Conservation (phyloP, 2,888 invertebrate genomes). For the Apamea epomidion region DNA sequence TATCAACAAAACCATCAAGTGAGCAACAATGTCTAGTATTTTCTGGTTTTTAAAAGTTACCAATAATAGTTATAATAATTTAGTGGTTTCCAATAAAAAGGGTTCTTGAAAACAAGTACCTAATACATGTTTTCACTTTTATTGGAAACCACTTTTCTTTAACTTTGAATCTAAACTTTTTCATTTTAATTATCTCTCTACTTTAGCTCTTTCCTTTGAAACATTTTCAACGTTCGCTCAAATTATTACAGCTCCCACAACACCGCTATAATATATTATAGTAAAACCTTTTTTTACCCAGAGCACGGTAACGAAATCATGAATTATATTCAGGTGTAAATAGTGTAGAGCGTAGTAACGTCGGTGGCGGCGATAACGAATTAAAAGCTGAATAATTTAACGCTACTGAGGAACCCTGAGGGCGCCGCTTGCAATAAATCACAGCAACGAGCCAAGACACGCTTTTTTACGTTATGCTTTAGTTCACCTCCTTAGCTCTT, state of each 20-base stretch:
- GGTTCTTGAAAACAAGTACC: too few species aligned
- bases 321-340: conserved; percentile 87
- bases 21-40: background rate
- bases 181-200: background rate
- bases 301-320: conserved; percentile 74
- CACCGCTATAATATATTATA: conserved; percentile 24
- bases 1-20: background rate
- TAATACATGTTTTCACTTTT: background rate
- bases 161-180: background rate
- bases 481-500: conserved; percentile 84
- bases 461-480: conserved; percentile 86
- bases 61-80: too few species aligned
- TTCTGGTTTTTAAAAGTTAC: background rate
- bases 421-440: conserved; percentile 85
- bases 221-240: conserved; percentile 7
- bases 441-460: conserved; percentile 84
- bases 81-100: too few species aligned
- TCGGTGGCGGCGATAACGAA: conserved; percentile 87
- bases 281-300: conserved; percentile 54
- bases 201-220: background rate
- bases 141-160: background rate
- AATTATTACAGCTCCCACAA: conserved; percentile 30
- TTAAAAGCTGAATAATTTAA: conserved; percentile 90
- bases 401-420: conserved; percentile 79
- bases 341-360: conserved; percentile 85